These are phyloP conservation scores for Drosophila incognita DNA, from an alignment of 2,888 invertebrate species.

Conservation along the genomic window DNA sequence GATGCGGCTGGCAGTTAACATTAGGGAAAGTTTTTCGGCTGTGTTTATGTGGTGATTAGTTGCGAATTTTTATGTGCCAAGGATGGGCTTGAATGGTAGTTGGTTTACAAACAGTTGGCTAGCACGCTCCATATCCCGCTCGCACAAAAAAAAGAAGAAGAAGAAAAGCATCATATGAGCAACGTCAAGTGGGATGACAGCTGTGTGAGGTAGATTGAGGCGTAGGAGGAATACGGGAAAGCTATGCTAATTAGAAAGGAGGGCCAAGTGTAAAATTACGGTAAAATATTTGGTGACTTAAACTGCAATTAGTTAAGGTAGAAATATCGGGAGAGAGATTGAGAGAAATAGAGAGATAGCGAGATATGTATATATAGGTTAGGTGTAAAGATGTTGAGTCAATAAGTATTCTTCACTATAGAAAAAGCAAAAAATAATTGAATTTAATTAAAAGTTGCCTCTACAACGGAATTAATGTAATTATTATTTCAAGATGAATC, in stretches of 20 bases:
- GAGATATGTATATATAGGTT: not conserved
- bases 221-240: not conserved
- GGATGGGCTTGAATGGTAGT: slow-evolving; percentile 43
- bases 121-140: not conserved
- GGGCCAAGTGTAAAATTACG: slow-evolving; percentile 36
- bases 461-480: no score
- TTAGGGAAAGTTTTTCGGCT: slow-evolving; percentile 59
- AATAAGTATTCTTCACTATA: not conserved
- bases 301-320: not conserved
- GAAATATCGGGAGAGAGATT: not conserved
- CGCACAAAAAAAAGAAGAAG: not conserved
- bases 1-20: slow-evolving; percentile 47
- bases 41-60: slow-evolving; percentile 66
- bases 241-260: slow-evolving; percentile 52
- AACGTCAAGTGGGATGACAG: slow-evolving; percentile 31
- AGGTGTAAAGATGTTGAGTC: not conserved
- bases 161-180: slow-evolving; percentile 44
- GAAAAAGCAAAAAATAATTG: not conserved
- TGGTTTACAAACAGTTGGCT: slow-evolving; percentile 35
- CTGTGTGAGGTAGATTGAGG: slow-evolving; percentile 7
- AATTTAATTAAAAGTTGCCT: not conserved
- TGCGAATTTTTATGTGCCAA: slow-evolving; percentile 58
- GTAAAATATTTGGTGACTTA: slow-evolving; percentile 31
- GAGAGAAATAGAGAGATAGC: not conserved
- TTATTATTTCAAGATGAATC: no score